Evolutionary conservation across 2,113 vertebrate species (phyloP).

Genomic region (Capreolus pygargus): DNA sequence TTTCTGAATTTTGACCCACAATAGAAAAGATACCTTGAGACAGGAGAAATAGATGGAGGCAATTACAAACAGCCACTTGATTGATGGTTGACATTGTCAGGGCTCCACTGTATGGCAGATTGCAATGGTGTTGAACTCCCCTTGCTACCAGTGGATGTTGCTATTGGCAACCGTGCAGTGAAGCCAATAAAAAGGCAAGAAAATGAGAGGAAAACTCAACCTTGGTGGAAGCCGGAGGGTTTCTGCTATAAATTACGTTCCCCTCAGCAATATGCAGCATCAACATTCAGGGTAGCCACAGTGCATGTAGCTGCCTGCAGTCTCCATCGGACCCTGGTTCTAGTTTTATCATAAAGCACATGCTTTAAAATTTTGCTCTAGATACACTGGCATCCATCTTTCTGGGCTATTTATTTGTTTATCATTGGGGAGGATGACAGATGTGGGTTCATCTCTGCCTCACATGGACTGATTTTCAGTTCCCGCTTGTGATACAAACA

Average conservation of each 20-base stretch:
- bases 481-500: conserved; percentile 46
- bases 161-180: conserved; percentile 83
- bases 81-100: conserved; percentile 87
- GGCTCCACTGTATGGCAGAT: conserved; percentile 79
- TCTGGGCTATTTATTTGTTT: conserved; percentile 63
- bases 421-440: conserved; percentile 59
- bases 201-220: conserved; percentile 80
- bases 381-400: conserved; percentile 58
- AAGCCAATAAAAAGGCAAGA: conserved; percentile 83
- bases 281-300: conserved; percentile 57
- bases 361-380: conserved; percentile 49
- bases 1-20: conserved; percentile 83
- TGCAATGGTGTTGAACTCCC: conserved; percentile 78
- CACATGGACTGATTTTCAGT: conserved; percentile 43
- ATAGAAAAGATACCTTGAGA: conserved; percentile 80
- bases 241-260: conserved; percentile 80
- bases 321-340: neutral
- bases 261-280: conserved; percentile 73
- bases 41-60: conserved; percentile 87
- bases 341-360: conserved; percentile 47
- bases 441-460: conserved; percentile 55
- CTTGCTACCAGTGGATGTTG: conserved; percentile 81
- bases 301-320: conserved; percentile 43
- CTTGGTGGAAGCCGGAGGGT: conserved; percentile 77
- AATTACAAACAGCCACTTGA: conserved; percentile 85